Base-by-base conservation (phyloP, 2,113 vertebrate species). In the Pogona vitticeps region DNA sequence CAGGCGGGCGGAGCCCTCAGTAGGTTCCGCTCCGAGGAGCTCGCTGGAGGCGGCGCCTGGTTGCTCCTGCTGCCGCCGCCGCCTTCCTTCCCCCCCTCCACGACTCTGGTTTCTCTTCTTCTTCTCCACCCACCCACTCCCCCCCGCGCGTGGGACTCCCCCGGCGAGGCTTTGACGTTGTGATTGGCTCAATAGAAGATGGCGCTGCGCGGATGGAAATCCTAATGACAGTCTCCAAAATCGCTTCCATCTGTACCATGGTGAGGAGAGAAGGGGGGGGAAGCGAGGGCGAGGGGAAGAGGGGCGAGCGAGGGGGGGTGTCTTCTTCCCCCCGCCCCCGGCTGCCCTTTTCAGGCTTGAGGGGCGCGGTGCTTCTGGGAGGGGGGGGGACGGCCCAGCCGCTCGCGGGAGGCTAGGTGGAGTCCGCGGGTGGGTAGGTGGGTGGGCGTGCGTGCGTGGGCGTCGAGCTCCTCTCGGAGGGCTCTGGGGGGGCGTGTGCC, bases 211-310 rank as follows among this genome's bases (percentile, higher is more conserved):
- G 98, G 97, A 98, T 98, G 98, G 98, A 98, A 98, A 98, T 98
- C 97, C 98, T 99, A 97, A 98, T 99, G 98, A 99, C 98, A 97
- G 98, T 99, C 97, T 98, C 98, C 96, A 99, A 98, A 97, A 97
- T 99, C 97, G 98, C 98, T 96, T 98, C 98, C 96, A 98, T 98
- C 98, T 99, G 98, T 98, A 99, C 98, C 98, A 99, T 98, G 98
- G 98, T 98, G 96, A 97, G 98, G 23, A 10, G 42, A 6, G 73
- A 5, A 6, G 61, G 23, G 20, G 20, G 61, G 61, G 20, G 61
- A 17, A 13, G 46, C 17, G 14, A 65, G 61, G 17, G 20, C 14
- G 61, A 21, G 9, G 18, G 61, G 61, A 26, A 65, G 61, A 65
- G 23, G 61, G 61, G 15, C 17, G 61, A 17, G 75, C 76, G 85